Conservation (phyloP, 2,888 invertebrate genomes). For the Tetragonisca angustula region DNA sequence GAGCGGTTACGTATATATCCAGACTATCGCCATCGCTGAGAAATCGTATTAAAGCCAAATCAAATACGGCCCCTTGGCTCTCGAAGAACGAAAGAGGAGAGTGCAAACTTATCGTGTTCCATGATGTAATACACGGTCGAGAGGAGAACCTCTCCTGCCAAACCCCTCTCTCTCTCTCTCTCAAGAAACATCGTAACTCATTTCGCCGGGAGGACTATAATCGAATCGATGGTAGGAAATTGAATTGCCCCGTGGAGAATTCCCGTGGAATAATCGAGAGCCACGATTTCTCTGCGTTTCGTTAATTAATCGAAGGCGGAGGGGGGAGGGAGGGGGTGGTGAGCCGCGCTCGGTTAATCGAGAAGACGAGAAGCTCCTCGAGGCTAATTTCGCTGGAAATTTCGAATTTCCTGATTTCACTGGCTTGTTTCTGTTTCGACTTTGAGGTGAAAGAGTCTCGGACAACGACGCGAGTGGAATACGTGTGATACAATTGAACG, state of each 20-base stretch:
- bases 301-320: slow-evolving; percentile 41
- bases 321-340: neutral
- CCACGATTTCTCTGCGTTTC: slow-evolving; percentile 44
- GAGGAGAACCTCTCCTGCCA: neutral
- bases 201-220: slow-evolving; percentile 36
- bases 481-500: too few relatives aligned
- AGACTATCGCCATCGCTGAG: slow-evolving; percentile 44
- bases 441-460: neutral
- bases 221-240: slow-evolving; percentile 48
- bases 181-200: slow-evolving; percentile 51
- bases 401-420: neutral
- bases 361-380: neutral
- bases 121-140: slow-evolving; percentile 28
- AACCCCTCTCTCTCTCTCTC: neutral
- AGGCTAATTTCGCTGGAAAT: neutral
- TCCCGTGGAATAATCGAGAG: slow-evolving; percentile 49
- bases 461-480: neutral
- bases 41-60: slow-evolving; percentile 69
- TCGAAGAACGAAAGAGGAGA: slow-evolving; percentile 40
- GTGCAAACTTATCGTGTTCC: slow-evolving; percentile 40
- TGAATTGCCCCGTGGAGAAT: slow-evolving; percentile 47
- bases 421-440: neutral
- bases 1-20: slow-evolving; percentile 63
- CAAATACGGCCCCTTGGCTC: slow-evolving; percentile 58
- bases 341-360: slow-evolving; percentile 7